Conservation (phyloP, 2,888 invertebrate genomes). For the Minunthozetes semirufus region DNA sequence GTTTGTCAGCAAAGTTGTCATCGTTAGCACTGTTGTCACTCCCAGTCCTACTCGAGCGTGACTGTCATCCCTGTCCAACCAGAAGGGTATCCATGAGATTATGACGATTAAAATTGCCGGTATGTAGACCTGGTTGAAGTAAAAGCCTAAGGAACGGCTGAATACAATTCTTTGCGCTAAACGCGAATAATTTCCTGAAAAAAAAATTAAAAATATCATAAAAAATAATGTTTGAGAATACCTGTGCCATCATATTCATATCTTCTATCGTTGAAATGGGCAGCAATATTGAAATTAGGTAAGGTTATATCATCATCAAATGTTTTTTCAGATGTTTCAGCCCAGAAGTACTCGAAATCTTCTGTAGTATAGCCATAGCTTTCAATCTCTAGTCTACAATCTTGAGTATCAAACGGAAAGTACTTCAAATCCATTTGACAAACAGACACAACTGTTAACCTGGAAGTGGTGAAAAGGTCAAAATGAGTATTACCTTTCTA, state of each 20-base stretch:
- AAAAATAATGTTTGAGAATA: neutral
- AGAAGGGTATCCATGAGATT: slow-evolving; percentile 45
- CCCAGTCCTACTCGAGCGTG: slow-evolving; percentile 45
- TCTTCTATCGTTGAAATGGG: neutral
- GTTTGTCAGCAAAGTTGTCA: slow-evolving; percentile 55
- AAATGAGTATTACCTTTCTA: neutral
- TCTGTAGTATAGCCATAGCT: slow-evolving; percentile 13
- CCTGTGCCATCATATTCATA: neutral
- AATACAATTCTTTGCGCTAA: slow-evolving; percentile 46
- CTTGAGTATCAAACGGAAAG: neutral
- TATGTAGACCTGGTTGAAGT: slow-evolving; percentile 49
- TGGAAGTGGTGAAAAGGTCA: neutral
- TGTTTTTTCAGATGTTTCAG: neutral
- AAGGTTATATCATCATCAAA: neutral
- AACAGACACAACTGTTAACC: neutral
- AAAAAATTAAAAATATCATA: neutral
- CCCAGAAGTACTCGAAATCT: neutral
- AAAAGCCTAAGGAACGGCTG: slow-evolving; percentile 48
- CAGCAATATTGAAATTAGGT: neutral
- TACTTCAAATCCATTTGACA: slow-evolving; percentile 6
- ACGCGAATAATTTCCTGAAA: slow-evolving; percentile 54
- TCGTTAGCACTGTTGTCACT: slow-evolving; percentile 46
- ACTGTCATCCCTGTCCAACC: slow-evolving; percentile 44
- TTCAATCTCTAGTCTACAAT: neutral
- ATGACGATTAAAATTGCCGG: slow-evolving; percentile 45